Percentiles rank a stretch among this genome's conserved stretches.
phyloP scores from a whole-genome alignment of 2,797 vertebrate genomes.

The Epinephelus malabaricus region DNA sequence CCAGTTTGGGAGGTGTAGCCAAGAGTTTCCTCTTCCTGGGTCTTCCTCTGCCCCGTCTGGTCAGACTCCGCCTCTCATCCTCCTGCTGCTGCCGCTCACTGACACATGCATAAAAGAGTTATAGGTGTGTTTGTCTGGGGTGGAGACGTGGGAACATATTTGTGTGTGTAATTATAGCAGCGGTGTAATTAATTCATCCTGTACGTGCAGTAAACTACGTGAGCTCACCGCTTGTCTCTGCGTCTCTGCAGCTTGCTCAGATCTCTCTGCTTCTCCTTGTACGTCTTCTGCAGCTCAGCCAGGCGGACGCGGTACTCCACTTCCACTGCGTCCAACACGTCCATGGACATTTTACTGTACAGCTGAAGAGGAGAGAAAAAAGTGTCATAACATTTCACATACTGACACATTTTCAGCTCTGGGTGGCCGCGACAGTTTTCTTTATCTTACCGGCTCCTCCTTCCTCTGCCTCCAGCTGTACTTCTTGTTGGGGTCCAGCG shows the following conservation, averaged over 20 bases:
- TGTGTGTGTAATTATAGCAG: constrained; percentile 8
- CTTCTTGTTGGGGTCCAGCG: constrained; percentile 94
- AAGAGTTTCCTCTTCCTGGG: constrained; percentile 96
- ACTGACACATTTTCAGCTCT: neutral
- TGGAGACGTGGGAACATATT: neutral
- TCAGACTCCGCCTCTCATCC: constrained; percentile 94
- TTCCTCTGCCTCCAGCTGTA: constrained; percentile 99
- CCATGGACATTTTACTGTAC: constrained; percentile 92
- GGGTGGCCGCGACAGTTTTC: neutral
- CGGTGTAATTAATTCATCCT: neutral
- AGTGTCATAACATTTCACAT: neutral
- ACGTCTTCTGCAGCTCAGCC: constrained; percentile 94
- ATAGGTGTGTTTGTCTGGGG: neutral
- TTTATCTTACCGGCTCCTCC: constrained; percentile 90
- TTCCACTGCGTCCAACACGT: constrained; percentile 92
- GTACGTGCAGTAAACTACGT: neutral
- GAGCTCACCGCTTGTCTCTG: constrained; percentile 91
- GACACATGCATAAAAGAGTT: constrained; percentile 19
- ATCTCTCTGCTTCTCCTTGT: constrained; percentile 97
- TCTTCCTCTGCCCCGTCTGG: constrained; percentile 94
- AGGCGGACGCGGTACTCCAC: constrained; percentile 94
- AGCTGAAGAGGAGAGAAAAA: constrained; percentile 80
- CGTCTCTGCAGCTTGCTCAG: constrained; percentile 94
- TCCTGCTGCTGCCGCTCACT: constrained; percentile 88
- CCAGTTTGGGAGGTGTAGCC: constrained; percentile 91